A percentile compares a stretch with the other conserved stretches of the same genome.
phyloP scores from a whole-genome alignment of 2,113 vertebrate genomes.

The Misgurnus anguillicaudatus region DNA sequence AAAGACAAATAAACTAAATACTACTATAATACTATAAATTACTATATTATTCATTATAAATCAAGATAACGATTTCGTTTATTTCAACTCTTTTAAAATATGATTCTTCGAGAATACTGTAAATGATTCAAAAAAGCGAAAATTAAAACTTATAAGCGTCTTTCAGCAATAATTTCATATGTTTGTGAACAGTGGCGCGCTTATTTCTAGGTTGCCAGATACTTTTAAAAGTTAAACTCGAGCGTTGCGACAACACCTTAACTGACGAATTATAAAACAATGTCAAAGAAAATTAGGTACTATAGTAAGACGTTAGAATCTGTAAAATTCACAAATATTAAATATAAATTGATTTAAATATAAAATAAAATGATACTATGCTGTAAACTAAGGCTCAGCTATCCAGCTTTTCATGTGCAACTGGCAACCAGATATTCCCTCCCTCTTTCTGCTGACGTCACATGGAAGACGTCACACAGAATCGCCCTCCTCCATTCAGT shows the following conservation, averaged over 20 bases:
- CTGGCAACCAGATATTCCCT: slow-evolving; percentile 54
- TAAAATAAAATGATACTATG: too few species aligned
- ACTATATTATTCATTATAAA: too few species aligned
- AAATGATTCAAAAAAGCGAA: not conserved
- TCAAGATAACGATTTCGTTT: too few species aligned
- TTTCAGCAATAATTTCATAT: not conserved
- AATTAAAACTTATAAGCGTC: not conserved
- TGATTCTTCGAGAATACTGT: not conserved
- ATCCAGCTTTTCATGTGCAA: not conserved
- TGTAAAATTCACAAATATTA: not conserved
- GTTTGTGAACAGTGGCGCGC: slow-evolving; percentile 45
- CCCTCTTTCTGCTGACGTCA: slow-evolving; percentile 49
- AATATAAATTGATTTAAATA: not conserved
- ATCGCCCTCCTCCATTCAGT: slow-evolving; percentile 45
- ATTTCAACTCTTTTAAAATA: too few species aligned
- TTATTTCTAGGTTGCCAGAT: slow-evolving; percentile 54
- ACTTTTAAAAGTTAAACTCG: too few species aligned
- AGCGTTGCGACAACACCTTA: not conserved
- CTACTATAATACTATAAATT: not conserved
- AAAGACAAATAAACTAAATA: not conserved
- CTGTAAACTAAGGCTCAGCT: not conserved
- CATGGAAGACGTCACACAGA: slow-evolving; percentile 5
- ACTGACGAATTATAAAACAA: not conserved
- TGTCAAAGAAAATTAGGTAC: not conserved
- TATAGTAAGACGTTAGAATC: not conserved